Base-by-base conservation (phyloP, 2,888 invertebrate genomes). In the Heteropelma amictum region DNA sequence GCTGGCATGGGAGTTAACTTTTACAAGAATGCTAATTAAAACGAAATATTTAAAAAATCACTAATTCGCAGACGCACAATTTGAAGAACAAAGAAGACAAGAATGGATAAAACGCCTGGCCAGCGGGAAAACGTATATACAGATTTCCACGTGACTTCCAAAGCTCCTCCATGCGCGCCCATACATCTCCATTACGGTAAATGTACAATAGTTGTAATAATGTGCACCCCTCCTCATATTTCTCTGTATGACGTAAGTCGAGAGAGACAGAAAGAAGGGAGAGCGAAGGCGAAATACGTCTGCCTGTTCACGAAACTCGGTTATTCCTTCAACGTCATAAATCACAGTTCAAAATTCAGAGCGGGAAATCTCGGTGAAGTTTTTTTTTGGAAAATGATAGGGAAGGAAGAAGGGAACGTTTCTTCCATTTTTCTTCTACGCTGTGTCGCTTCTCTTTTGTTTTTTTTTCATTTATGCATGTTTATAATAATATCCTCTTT, bases 301-400 rank as follows among this genome's bases (percentile, higher is more conserved):
- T 23, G 40, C 49, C 35, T 21, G 58, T 38, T 42, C 21, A 64
- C 51, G 12, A 33, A 72, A 38, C 60, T 28, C 68, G 23, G 33
- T 30, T 56, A 53, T 45, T 12, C 76, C 65, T 71, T 73, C 68
- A 75, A 68, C 77, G 73, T 81, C 81, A 84, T 86, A 86, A 86
- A 85, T 86, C 85, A 86, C 82, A 84, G 84, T 83, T 79, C 77
- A 74, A 82, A 85, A 83, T 85, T 81, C 71, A 77, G 70, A 65
- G 58, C 73, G 71, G 76, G 70, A 78, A 79, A 75, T 65, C 72
- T 64, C 68, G 64, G 45, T 33, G 58, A 49, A 40, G 47, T 75
- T 53, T 72, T 67, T 74, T 33, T 74, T n/a, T n/a, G n/a, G n/a
- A n/a, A n/a, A n/a, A n/a, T n/a, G n/a, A n/a, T n/a, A n/a, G n/a